Conservation (phyloP, 2,888 invertebrate genomes). For the Caenorhabditis doughertyi region DNA sequence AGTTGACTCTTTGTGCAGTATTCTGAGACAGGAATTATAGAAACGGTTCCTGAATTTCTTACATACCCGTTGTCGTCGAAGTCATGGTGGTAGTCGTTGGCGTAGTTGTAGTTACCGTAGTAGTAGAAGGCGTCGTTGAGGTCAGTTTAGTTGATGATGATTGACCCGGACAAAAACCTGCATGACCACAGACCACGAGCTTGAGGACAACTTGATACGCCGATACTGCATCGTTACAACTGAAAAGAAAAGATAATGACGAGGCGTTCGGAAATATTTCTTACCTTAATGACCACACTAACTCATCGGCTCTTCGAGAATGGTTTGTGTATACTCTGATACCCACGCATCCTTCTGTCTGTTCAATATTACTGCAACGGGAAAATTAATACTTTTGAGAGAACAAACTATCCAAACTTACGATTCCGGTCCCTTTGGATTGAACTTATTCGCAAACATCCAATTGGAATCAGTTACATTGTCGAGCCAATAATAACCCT, state of each 20-base stretch:
- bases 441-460: conserved; percentile 37
- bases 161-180: conserved; percentile 33
- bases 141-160: conserved; percentile 17
- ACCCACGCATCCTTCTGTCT: conserved; percentile 44
- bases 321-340: conserved; percentile 38
- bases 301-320: conserved; percentile 5
- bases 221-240: conserved; percentile 34
- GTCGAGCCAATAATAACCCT: conserved; percentile 16
- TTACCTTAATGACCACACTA: conserved; percentile 49
- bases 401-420: neutral
- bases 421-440: conserved; percentile 26
- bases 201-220: conserved; percentile 35
- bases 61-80: conserved; percentile 2
- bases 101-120: conserved; percentile 12
- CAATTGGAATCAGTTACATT: conserved; percentile 4
- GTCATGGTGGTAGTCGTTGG: conserved; percentile 4
- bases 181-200: conserved; percentile 46
- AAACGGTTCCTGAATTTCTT: neutral
- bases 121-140: conserved; percentile 5
- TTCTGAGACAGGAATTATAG: conserved; percentile 11
- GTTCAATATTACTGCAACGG: conserved; percentile 12
- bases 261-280: neutral
- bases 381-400: neutral
- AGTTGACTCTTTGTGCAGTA: conserved; percentile 13
- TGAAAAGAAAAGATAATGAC: neutral